Percentiles rank a stretch among this genome's conserved stretches.
These are phyloP conservation scores for Meliscaeva auricollis DNA, from an alignment of 2,888 invertebrate species.

Conservation along the genomic window DNA sequence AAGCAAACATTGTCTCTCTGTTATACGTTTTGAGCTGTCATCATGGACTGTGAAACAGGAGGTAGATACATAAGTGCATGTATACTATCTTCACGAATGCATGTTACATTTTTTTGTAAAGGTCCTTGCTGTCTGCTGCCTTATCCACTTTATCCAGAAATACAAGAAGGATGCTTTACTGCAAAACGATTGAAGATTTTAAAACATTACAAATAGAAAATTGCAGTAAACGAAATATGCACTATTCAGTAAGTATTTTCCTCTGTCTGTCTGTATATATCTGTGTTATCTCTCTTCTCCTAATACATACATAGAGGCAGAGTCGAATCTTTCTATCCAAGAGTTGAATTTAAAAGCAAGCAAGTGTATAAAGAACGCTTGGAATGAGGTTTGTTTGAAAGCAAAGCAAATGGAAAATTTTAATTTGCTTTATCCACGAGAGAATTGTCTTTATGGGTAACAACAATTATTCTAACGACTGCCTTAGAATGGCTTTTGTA, in stretches of 20 bases:
- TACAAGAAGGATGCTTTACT: slow-evolving; percentile 1
- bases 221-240: slow-evolving; percentile 26
- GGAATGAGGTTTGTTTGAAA: slow-evolving; percentile 33
- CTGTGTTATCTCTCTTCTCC: neutral
- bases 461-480: slow-evolving; percentile 73
- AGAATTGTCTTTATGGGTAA: slow-evolving; percentile 68
- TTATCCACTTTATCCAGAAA: neutral
- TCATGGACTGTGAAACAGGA: neutral
- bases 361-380: neutral
- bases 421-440: slow-evolving; percentile 67
- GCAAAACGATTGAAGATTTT: slow-evolving; percentile 30
- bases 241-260: neutral
- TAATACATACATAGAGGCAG: neutral
- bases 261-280: neutral
- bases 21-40: neutral
- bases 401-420: slow-evolving; percentile 66
- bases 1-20: slow-evolving; percentile 1
- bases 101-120: neutral
- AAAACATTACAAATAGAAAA: slow-evolving; percentile 40
- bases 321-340: neutral
- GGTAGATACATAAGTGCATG: neutral
- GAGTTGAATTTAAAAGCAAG: slow-evolving; percentile 12
- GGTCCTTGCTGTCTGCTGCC: neutral
- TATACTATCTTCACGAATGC: neutral
- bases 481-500: slow-evolving; percentile 56